Conservation (phyloP, 2,888 invertebrate species). For the Pantelozetes paolii region DNA sequence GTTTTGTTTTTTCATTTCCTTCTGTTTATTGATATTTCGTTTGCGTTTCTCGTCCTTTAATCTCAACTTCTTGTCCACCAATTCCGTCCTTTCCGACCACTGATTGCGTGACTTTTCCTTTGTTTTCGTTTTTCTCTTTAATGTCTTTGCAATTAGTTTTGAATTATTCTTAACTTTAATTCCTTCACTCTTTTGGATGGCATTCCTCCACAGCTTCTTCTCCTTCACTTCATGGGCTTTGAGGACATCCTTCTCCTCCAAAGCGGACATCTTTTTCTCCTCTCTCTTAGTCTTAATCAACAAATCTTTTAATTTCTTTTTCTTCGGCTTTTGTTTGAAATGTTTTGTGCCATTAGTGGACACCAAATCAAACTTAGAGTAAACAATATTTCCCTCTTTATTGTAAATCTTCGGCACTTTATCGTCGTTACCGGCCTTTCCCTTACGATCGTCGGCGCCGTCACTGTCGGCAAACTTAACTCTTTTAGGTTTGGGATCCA, state of each 20-base stretch:
- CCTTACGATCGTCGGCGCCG: not conserved
- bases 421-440: no score
- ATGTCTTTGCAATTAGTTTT: conserved; percentile 36
- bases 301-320: conserved; percentile 31
- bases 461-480: not conserved
- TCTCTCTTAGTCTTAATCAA: conserved; percentile 38
- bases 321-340: not conserved
- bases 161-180: conserved; percentile 40
- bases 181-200: conserved; percentile 37
- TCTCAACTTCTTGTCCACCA: conserved; percentile 14
- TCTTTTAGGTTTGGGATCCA: not conserved
- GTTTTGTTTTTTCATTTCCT: conserved; percentile 5
- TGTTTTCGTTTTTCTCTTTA: conserved; percentile 20
- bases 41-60: conserved; percentile 6
- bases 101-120: conserved; percentile 30
- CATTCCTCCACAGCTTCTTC: conserved; percentile 40
- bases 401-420: conserved; percentile 32
- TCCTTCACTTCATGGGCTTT: conserved; percentile 34
- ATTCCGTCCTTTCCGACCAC: conserved; percentile 38
- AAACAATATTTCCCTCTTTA: conserved; percentile 39
- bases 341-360: not conserved
- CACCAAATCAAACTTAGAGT: conserved; percentile 40
- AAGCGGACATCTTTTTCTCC: conserved; percentile 30
- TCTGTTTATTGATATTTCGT: conserved; percentile 32
- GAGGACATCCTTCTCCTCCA: conserved; percentile 8